Evolutionary conservation across 2,797 vertebrate species (phyloP).

Genomic region (Helicolenus hilgendorfi): DNA sequence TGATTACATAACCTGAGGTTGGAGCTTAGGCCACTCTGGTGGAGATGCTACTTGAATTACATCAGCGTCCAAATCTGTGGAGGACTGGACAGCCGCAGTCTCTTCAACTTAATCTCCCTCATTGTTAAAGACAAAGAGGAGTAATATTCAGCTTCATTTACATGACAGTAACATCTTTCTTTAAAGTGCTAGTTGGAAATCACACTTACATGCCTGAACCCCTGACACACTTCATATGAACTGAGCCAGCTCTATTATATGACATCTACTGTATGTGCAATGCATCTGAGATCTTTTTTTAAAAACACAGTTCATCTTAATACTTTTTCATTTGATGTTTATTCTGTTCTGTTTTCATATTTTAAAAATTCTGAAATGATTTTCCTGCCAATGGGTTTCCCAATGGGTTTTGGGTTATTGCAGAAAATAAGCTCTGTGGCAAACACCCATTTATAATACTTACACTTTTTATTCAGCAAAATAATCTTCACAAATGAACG

Average conservation of each 20-base stretch:
- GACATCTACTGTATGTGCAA: not conserved
- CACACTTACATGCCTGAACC: not conserved
- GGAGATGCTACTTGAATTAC: slow-evolving; percentile 40
- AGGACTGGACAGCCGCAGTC: not conserved
- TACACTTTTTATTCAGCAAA: no score
- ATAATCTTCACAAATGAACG: no score
- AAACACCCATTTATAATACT: no score
- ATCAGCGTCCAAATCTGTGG: slow-evolving; percentile 43
- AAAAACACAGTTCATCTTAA: not conserved
- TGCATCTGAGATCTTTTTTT: not conserved
- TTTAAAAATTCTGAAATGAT: no score
- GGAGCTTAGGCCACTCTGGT: slow-evolving; percentile 5
- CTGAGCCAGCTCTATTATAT: not conserved
- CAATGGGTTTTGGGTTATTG: no score
- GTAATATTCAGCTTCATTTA: not conserved
- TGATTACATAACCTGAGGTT: slow-evolving; percentile 44
- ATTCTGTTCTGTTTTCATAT: not conserved
- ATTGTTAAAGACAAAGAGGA: not conserved
- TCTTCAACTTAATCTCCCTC: not conserved
- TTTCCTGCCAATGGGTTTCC: not conserved
- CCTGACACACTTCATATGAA: not conserved
- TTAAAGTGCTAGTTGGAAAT: not conserved
- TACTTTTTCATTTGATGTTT: not conserved
- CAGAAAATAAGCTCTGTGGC: no score
- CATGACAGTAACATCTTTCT: not conserved